Evolutionary conservation across 92 coral and sea anemone species (phyloP), one percentile per base, ranked within the genome.

Genomic region (Plumapathes pennacea): DNA sequence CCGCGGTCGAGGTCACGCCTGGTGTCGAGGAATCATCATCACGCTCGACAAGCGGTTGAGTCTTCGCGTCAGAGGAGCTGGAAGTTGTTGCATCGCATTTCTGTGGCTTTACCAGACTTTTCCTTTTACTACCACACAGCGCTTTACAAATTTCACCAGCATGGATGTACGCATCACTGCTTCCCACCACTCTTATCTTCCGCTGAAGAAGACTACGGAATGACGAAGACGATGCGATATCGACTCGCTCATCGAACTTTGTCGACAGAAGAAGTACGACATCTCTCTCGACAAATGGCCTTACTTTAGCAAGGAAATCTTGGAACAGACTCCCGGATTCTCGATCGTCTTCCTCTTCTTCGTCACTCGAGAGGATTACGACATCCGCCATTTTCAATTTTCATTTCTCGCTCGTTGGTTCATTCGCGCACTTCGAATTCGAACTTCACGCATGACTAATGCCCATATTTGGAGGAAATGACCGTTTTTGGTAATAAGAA

Each of bases 351-450:
- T 67, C 90, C 13, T 81, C 79, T 12, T 73, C 88, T 26, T 94
- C 97, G 27, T 94, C 99, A 40, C 99, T 89, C 49, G 86, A 76
- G 5, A 81, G 66, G 0, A 82, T 49, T 5, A 81, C 60, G 47
- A 89, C 46, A 20, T 30, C 48, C 81, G 94, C 94, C 94, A 85
- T 85, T 72, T 64, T 78, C 24, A 33, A 36, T 43, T 6, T 48
- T 20, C 30, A 9, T 30, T 12, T 27, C 12, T 44, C 44, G 30
- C 47, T 54, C 39, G 17, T 18, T 37, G 60, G 4, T 57, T 25
- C 1, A 13, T n/a, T 45, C 13, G 50, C 4, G 9, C 40, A 32
- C 3, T 20, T 28, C 33, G 46, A n/a, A n/a, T n/a, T n/a, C n/a
- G n/a, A n/a, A n/a, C n/a, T n/a, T n/a, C n/a, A n/a, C n/a, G n/a